phyloP scores from a whole-genome alignment of 2,888 invertebrate species.

The Scaptomyza polygonia region DNA sequence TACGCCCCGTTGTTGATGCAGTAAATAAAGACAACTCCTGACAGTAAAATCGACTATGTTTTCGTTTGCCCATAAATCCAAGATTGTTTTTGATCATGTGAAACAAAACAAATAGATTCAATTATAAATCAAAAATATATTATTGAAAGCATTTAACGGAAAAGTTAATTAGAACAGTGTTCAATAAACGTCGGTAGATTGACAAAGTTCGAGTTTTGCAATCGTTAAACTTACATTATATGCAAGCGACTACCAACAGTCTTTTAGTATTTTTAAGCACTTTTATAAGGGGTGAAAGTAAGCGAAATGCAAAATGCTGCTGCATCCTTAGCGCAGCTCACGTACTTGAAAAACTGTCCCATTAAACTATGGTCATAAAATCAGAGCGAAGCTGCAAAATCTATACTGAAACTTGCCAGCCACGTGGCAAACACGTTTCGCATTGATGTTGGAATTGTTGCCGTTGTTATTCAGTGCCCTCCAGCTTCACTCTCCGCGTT shows the following conservation, averaged over 20 bases:
- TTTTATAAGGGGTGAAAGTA: background rate
- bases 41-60: too few species aligned
- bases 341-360: conserved; percentile 53
- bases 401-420: conserved; percentile 22
- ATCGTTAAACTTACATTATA: background rate
- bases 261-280: conserved; percentile 22
- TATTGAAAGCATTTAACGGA: too few species aligned
- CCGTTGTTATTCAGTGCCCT: conserved; percentile 20
- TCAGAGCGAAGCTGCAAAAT: conserved; percentile 44
- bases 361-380: conserved; percentile 63
- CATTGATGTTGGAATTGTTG: conserved; percentile 55
- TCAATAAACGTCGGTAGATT: too few species aligned
- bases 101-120: too few species aligned
- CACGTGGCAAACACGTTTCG: conserved; percentile 64
- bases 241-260: conserved; percentile 5
- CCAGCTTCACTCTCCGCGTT: conserved; percentile 21
- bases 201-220: background rate
- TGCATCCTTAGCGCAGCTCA: conserved; percentile 28
- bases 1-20: conserved; percentile 17
- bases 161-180: too few species aligned
- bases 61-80: too few species aligned
- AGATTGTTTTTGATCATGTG: too few species aligned
- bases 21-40: too few species aligned
- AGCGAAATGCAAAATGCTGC: conserved; percentile 27
- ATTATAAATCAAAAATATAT: too few species aligned